Evolutionary conservation across 1,140 invertebrate species (phyloP), one percentile per base, ranked within the genome.

Genomic region (Holcopasites calliopsidis): DNA sequence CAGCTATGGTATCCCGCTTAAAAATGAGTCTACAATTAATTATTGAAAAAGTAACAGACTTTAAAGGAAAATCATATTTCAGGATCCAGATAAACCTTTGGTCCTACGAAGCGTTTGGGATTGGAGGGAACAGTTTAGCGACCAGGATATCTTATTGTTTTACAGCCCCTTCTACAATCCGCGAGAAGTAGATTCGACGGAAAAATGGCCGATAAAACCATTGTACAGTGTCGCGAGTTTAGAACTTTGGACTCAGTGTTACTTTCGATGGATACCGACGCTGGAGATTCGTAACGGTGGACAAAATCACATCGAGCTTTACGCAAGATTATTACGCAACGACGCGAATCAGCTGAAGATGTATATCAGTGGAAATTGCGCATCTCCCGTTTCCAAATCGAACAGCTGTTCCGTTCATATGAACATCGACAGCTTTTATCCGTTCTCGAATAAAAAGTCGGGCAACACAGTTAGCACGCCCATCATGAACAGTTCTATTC

Each of bases 191-290:
- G 50, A 58, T 40, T 66, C 79, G 80, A 83, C 68, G 82, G 85
- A 50, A 44, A 82, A 28, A 49, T 81, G 47, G 68, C 81, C 54
- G 83, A 64, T 95, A 44, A 85, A 92, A 72, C 93, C 94, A 1
- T 87, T 92, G 18, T 91, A 92, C 40, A 87, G 88, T 23, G 90
- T 96, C 50, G 89, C 94, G 7, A 91, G 89, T 77, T 88, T 97
- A 73, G 94, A 96, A 60, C 87, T 98, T n/a, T 98, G 97, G 97
- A 92, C 93, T 55, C 96, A 97, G 86, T 98, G 96, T 91, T 98
- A 97, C 91, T 95, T 96, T 80, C 94, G 97, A 2, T 98, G 97
- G 96, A 93, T 97, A 85, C 94, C 95, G 6, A 93, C 96, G 13
- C 92, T 97, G 0, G 96, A 98, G 88, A 96, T 97, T 55, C 93